phyloP scores from a whole-genome alignment of 1,140 invertebrate species.

The Drosophila subpulchrella region DNA sequence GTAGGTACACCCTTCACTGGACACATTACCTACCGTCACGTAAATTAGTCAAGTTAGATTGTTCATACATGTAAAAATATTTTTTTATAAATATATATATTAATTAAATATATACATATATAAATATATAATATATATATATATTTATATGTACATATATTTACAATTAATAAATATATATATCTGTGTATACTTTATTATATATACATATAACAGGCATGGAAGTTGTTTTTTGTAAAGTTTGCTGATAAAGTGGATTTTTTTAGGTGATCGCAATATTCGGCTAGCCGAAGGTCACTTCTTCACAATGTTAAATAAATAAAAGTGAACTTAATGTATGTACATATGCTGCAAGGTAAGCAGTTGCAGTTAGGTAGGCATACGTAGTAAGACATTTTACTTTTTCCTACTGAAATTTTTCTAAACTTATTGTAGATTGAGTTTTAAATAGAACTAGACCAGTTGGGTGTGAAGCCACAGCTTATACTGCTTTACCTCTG shows the following conservation, averaged over 20 bases:
- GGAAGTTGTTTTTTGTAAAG: neutral
- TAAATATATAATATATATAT: too few species aligned
- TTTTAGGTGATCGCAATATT: neutral
- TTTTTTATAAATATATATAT: too few species aligned
- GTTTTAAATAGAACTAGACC: constrained; percentile 16
- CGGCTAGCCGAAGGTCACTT: constrained; percentile 16
- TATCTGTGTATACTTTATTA: constrained; percentile 7
- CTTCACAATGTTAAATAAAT: neutral
- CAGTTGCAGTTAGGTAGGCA: neutral
- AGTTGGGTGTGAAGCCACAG: constrained; percentile 14
- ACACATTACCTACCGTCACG: neutral
- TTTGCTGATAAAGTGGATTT: neutral
- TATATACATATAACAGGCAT: neutral
- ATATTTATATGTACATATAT: constrained; percentile 2
- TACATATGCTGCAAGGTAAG: neutral
- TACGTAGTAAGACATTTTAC: constrained; percentile 5
- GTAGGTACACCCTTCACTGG: too few species aligned
- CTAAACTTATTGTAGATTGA: constrained; percentile 15
- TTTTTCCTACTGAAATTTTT: constrained; percentile 10
- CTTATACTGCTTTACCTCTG: constrained; percentile 3
- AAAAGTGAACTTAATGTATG: neutral
- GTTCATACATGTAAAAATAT: neutral
- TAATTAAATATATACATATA: too few species aligned
- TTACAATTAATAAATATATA: neutral
- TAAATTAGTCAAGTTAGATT: constrained; percentile 15